Conservation (phyloP, 1,140 invertebrate species). For the Drosophila jambulina region DNA sequence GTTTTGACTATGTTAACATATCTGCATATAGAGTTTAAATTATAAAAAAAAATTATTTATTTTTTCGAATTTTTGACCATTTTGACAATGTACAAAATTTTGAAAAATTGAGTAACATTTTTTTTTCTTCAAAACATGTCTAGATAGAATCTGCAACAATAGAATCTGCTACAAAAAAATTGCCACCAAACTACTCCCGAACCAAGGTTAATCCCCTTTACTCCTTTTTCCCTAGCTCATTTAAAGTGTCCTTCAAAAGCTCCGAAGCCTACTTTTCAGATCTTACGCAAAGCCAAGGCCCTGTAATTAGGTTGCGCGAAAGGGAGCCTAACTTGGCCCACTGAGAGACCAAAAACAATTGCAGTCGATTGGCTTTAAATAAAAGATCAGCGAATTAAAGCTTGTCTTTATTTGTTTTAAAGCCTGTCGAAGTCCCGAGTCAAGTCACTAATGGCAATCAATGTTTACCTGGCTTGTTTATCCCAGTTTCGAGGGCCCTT, state of each 20-base stretch:
- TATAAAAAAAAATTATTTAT: not conserved
- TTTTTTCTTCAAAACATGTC: not conserved
- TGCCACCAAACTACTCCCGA: not conserved
- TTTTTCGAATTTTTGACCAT: not conserved
- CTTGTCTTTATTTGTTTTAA: constrained; percentile 16
- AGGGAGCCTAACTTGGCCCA: not conserved
- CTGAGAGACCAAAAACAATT: not conserved
- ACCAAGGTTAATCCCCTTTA: constrained; percentile 9
- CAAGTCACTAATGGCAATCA: constrained; percentile 32
- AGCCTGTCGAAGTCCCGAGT: not conserved
- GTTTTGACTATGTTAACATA: not conserved
- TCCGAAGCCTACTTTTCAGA: constrained; percentile 12
- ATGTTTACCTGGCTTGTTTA: constrained; percentile 50
- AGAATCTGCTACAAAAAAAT: too few species aligned
- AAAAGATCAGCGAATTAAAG: constrained; percentile 22
- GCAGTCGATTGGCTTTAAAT: not conserved
- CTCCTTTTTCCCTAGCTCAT: constrained; percentile 1
- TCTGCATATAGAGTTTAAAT: not conserved
- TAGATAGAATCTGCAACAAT: too few species aligned
- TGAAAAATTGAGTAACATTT: not conserved
- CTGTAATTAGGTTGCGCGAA: constrained; percentile 10
- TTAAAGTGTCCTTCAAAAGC: constrained; percentile 34
- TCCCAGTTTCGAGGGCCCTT: constrained; percentile 34
- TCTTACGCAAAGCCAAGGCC: constrained; percentile 9
- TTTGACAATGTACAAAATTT: not conserved